Base-by-base conservation (phyloP, 2,113 vertebrate genomes). In the Poecile atricapillus region DNA sequence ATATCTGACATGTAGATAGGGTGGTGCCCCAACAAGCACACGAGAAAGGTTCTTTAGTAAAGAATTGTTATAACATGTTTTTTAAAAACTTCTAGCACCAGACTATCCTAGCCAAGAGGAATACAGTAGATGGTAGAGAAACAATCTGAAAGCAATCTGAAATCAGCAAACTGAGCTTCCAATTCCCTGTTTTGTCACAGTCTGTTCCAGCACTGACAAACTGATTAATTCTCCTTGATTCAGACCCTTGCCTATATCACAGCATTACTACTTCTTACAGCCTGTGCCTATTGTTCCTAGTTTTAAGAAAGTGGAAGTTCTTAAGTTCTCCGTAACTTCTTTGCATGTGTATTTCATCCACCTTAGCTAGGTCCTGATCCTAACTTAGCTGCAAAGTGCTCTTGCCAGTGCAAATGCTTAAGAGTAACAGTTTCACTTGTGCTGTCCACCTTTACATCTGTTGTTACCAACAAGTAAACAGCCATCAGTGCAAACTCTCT, bases 1-100 rank as follows among this genome's bases (percentile, higher is more conserved):
- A 37, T 2, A 11, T 39, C 39, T 39, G 0, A 44, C 5, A 5
- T 19, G 21, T 19, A 79, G 31, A 56, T 2, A 1, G 62, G 63
- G 79, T 27, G 20, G 27, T 27, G 20, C 50, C 63, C 23, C 44
- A 62, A 44, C 7, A 65, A 2, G 16, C 37, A 58, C 4, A 33
- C 23, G 10, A 59, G 23, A 73, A 33, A 89, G 17, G 35, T 39
- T 87, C 31, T 39, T 84, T 35, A 79, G 21, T 8, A 17, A 76
- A 85, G 28, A 79, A 31, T 8, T 65, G 20, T 35, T 21, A 14
- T 4, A 79, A 39, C 7, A 47, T 10, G 33, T 28, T 75, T 93
- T n/a, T 50, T 0, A 60, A 82, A 70, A 82, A 21, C 4, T 78
- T 55, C 28, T 49, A 43, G 30, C 31, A 31, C 8, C 49, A 89